Evolutionary conservation across 2,888 invertebrate species (phyloP).

Genomic region (Drosophila buzzatii): DNA sequence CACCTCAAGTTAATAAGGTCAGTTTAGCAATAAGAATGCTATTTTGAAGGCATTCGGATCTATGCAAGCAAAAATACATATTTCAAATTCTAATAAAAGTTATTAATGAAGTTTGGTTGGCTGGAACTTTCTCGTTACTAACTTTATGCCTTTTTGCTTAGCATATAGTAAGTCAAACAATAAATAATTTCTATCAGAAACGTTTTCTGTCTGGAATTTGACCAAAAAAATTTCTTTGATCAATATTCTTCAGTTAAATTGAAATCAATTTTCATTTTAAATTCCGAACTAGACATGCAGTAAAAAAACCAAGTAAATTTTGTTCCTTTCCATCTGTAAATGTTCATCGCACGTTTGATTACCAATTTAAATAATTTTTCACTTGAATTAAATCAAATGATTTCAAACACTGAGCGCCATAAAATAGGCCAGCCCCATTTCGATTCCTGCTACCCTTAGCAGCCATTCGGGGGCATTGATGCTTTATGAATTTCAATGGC

Average conservation of each 20-base stretch:
- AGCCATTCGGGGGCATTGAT: slow-evolving; percentile 46
- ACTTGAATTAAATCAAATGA: slow-evolving; percentile 80
- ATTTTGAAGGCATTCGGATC: background rate
- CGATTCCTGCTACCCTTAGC: background rate
- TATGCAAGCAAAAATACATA: background rate
- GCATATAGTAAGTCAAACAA: background rate
- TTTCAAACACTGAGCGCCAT: slow-evolving; percentile 68
- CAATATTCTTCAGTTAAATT: slow-evolving; percentile 50
- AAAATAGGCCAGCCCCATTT: slow-evolving; percentile 26
- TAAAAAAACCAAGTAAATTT: slow-evolving; percentile 38
- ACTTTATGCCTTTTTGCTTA: too few species aligned
- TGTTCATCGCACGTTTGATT: slow-evolving; percentile 67
- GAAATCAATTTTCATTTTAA: slow-evolving; percentile 70
- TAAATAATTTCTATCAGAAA: background rate
- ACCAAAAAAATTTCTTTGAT: slow-evolving; percentile 55
- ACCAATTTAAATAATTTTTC: slow-evolving; percentile 80
- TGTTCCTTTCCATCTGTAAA: slow-evolving; percentile 16
- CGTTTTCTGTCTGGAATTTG: background rate
- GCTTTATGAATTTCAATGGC: slow-evolving; percentile 78
- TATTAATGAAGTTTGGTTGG: too few species aligned
- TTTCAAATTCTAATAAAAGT: too few species aligned
- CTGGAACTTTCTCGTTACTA: background rate
- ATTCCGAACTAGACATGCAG: slow-evolving; percentile 41
- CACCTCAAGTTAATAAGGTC: background rate
- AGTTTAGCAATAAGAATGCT: background rate